phyloP scores from a whole-genome alignment of 2,888 invertebrate genomes.

The Mallateleia sp. region DNA sequence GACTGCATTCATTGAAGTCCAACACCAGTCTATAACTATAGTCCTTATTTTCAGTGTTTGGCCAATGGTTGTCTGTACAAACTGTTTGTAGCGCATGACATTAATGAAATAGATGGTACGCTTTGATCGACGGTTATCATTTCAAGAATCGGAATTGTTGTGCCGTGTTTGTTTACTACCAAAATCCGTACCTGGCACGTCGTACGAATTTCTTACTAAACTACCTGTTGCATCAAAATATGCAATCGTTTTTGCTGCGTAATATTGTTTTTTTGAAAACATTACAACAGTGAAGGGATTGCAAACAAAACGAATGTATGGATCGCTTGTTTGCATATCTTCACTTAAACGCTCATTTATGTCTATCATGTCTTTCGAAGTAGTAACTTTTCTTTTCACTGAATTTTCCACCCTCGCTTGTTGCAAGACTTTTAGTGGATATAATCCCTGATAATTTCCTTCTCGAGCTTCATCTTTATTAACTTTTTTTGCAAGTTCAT shows the following conservation, averaged over 20 bases:
- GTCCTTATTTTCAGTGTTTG: not conserved
- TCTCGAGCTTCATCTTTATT: not conserved
- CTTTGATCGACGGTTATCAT: conserved; percentile 30
- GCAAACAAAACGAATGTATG: not conserved
- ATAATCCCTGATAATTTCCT: not conserved
- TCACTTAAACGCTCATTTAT: not conserved
- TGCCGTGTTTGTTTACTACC: conserved; percentile 17
- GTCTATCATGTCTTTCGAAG: not conserved
- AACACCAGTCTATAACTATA: conserved; percentile 51
- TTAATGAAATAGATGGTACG: not conserved
- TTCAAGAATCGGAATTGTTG: conserved; percentile 38
- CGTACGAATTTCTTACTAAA: not conserved
- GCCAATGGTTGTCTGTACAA: too few species aligned
- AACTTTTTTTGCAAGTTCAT: not conserved
- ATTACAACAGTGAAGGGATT: not conserved
- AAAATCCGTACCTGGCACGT: not conserved
- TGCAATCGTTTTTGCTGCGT: conserved; percentile 19
- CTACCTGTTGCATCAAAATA: conserved; percentile 24
- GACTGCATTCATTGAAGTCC: conserved; percentile 48
- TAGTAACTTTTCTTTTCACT: not conserved
- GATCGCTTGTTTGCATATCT: not conserved
- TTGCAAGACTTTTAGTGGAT: not conserved
- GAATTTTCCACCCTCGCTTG: conserved; percentile 6
- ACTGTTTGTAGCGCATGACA: conserved; percentile 11
- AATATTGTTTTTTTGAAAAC: not conserved